Evolutionary conservation across 2,888 invertebrate species (phyloP).

Genomic region (Cryptosula pallasiana): DNA sequence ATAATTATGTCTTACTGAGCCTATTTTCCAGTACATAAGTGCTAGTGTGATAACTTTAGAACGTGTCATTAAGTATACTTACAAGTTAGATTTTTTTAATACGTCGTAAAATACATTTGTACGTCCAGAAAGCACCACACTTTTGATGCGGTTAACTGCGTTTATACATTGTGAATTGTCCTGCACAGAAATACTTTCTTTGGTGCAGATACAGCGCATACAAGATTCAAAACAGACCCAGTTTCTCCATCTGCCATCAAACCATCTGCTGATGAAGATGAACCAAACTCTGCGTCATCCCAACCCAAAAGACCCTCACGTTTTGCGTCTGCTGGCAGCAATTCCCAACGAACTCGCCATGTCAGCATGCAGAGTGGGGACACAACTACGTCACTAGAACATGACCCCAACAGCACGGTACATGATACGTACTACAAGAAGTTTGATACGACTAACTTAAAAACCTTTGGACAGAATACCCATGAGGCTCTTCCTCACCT

Average conservation of each 20-base stretch:
- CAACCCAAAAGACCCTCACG: conserved; percentile 7
- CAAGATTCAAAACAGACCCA: background rate
- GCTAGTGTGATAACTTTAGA: no score
- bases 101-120: no score
- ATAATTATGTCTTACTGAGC: no score
- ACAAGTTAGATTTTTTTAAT: no score
- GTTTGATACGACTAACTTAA: conserved; percentile 62
- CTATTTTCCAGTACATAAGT: no score
- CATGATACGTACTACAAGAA: conserved; percentile 11
- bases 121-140: no score
- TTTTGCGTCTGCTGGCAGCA: background rate
- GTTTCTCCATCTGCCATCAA: background rate
- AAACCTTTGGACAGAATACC: conserved; percentile 57
- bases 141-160: no score
- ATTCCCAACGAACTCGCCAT: background rate
- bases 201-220: background rate
- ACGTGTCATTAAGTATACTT: no score
- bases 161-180: no score
- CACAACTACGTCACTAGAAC: background rate
- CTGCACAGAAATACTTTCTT: no score
- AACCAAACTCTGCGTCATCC: background rate
- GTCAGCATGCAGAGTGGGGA: conserved; percentile 4
- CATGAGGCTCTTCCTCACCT: conserved; percentile 74
- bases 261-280: background rate
- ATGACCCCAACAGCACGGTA: background rate